These are phyloP conservation scores for Paradoxurus hermaphroditus DNA, from an alignment of 2,113 vertebrate species.

Conservation along the genomic window DNA sequence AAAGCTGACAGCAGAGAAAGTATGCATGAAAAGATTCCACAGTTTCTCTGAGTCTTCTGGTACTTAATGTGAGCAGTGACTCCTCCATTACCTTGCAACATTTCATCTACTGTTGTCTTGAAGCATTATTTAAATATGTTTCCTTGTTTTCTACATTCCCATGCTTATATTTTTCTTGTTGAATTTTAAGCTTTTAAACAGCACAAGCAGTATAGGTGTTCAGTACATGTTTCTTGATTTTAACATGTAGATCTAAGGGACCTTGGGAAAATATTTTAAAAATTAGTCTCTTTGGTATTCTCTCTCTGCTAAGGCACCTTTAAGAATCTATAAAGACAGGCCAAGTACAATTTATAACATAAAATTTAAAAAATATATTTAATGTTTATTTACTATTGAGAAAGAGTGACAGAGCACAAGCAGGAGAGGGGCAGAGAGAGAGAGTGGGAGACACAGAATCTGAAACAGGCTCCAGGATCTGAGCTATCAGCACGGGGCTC, in stretches of 20 bases:
- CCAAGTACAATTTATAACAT: not conserved
- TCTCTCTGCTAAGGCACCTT: not conserved
- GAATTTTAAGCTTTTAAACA: conserved; percentile 26
- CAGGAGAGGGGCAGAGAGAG: too few species aligned
- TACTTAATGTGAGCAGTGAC: not conserved
- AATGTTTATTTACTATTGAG: not conserved
- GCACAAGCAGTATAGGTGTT: not conserved
- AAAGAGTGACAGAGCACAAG: too few species aligned
- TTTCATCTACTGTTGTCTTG: not conserved
- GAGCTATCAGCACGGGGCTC: too few species aligned
- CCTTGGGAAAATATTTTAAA: not conserved
- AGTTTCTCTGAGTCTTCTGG: not conserved
- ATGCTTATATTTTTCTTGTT: not conserved
- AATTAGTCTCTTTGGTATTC: not conserved
- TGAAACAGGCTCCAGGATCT: too few species aligned
- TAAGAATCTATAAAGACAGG: conserved; percentile 8
- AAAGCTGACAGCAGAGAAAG: not conserved
- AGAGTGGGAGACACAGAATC: too few species aligned
- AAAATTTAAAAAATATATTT: not conserved
- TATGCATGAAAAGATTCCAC: not conserved
- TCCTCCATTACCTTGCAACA: not conserved
- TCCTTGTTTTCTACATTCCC: conserved; percentile 3
- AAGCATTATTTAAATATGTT: not conserved
- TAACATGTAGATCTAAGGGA: not conserved
- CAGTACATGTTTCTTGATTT: not conserved